Evolutionary conservation across 2,888 invertebrate genomes (phyloP).

Genomic region (Tuberolachnus salignus): DNA sequence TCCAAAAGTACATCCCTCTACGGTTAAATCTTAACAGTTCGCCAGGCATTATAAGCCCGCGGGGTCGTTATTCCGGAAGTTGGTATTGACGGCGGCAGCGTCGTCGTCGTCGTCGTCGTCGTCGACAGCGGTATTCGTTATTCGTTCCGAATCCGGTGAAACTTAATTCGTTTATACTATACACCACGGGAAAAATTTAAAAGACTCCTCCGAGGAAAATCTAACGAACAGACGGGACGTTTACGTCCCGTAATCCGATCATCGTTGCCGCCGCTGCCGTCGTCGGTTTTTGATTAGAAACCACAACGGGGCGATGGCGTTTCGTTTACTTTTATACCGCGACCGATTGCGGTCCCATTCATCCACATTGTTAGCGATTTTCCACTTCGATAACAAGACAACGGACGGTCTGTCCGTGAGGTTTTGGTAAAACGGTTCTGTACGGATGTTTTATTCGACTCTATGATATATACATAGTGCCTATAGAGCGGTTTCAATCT

Average conservation of each 20-base stretch:
- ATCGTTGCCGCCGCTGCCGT: neutral
- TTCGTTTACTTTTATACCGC: too few relatives aligned
- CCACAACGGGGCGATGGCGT: too few relatives aligned
- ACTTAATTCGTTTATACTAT: constrained; percentile 12
- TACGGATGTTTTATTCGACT: too few relatives aligned
- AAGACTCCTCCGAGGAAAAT: neutral
- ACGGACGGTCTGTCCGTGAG: too few relatives aligned
- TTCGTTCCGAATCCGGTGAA: neutral
- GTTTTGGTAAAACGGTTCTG: too few relatives aligned
- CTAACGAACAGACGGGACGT: neutral
- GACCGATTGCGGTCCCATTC: too few relatives aligned
- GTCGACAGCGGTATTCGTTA: neutral
- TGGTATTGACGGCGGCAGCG: too few relatives aligned
- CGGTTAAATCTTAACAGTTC: neutral
- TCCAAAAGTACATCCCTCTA: too few relatives aligned
- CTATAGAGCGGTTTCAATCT: too few relatives aligned
- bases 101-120: neutral
- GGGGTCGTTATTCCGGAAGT: neutral
- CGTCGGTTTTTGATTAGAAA: neutral
- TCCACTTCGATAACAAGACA: too few relatives aligned
- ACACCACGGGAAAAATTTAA: neutral
- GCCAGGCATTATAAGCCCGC: neutral
- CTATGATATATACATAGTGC: too few relatives aligned
- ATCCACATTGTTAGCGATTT: too few relatives aligned
- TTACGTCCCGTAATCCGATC: constrained; percentile 12